These are phyloP conservation scores for Tanytarsus gracilentus DNA, from an alignment of 2,888 invertebrate genomes.

Conservation along the genomic window DNA sequence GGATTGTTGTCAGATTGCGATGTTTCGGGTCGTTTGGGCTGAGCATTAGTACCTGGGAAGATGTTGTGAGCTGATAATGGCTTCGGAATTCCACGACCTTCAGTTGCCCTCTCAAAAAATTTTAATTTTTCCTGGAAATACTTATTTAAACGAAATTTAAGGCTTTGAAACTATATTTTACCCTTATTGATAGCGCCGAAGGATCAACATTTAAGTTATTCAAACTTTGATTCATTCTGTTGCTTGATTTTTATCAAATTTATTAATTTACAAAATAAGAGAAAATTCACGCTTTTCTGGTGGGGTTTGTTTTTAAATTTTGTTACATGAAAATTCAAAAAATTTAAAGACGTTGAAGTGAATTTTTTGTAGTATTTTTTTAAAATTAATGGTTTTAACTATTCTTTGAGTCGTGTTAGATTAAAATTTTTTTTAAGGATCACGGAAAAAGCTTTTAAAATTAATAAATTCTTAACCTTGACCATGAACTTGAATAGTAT, in stretches of 20 bases:
- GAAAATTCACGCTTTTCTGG: no score
- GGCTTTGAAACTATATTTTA: not conserved
- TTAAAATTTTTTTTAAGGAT: no score
- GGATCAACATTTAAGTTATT: constrained; percentile 2
- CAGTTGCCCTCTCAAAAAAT: not conserved
- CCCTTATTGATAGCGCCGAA: not conserved
- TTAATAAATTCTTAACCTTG: no score
- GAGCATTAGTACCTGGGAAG: not conserved
- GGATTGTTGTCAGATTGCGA: not conserved
- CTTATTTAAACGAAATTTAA: not conserved
- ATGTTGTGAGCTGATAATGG: not conserved
- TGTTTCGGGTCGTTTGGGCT: not conserved
- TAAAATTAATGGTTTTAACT: no score
- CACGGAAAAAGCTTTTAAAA: no score
- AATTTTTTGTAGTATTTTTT: no score
- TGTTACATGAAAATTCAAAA: no score
- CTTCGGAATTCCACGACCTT: not conserved
- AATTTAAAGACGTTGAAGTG: no score
- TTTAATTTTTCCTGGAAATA: not conserved
- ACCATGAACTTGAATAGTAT: no score
- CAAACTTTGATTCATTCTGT: not conserved
- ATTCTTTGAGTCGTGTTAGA: no score
- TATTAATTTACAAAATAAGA: not conserved
- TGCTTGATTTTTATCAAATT: no score
- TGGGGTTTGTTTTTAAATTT: no score